These are phyloP conservation scores for Lanius ludovicianus DNA, from an alignment of 2,113 vertebrate species.

Conservation along the genomic window DNA sequence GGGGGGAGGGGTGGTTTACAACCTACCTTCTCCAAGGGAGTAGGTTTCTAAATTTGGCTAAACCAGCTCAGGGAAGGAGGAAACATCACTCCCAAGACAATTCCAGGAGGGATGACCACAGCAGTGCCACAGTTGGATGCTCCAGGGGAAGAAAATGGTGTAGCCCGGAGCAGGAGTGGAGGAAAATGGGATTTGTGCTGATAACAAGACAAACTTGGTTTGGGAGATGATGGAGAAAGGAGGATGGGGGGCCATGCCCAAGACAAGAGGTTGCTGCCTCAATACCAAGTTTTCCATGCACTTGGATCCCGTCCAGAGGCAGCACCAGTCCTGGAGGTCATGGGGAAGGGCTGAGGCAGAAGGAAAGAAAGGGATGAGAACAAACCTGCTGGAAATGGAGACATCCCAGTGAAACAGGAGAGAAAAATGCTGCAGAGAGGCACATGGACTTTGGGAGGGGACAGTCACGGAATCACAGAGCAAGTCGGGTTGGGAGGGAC, in stretches of 20 bases:
- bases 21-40: too few relatives aligned
- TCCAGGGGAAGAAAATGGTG: background rate
- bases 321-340: rapidly evolving
- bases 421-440: background rate
- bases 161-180: background rate
- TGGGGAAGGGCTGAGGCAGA: background rate
- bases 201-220: background rate
- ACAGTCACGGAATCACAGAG: rapidly evolving
- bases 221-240: background rate
- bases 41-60: too few relatives aligned
- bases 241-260: rapidly evolving
- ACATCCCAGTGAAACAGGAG: background rate
- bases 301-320: background rate
- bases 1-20: too few relatives aligned
- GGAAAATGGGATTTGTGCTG: background rate
- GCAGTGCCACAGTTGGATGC: background rate
- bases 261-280: background rate
- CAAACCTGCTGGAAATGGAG: background rate
- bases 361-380: background rate
- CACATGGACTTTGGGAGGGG: background rate
- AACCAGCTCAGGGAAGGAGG: background rate
- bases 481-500: rapidly evolving
- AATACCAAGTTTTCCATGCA: rapidly evolving
- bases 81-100: background rate
- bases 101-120: background rate